Evolutionary conservation across 2,888 invertebrate species (phyloP).

Genomic region (Dasypogon diadema): DNA sequence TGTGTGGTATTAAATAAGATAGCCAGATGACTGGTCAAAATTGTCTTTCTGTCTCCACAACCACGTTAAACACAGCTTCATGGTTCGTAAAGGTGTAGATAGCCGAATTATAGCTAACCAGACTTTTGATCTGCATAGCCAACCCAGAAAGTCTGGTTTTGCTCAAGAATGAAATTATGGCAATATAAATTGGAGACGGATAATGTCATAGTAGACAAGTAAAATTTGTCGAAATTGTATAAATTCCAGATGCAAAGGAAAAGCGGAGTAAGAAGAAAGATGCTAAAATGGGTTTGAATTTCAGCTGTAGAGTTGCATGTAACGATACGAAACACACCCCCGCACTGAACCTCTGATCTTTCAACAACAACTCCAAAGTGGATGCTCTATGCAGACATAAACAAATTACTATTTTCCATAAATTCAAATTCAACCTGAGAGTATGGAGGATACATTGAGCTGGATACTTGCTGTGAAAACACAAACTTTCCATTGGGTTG

Average conservation of each 20-base stretch:
- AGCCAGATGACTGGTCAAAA: neutral
- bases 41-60: neutral
- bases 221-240: neutral
- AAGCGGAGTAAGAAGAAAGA: neutral
- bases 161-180: constrained; percentile 6
- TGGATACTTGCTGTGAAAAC: constrained; percentile 1
- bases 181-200: neutral
- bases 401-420: constrained; percentile 41
- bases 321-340: neutral
- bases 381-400: constrained; percentile 12
- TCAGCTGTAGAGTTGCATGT: neutral
- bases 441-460: neutral
- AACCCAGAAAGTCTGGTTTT: neutral
- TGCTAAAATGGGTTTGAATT: neutral
- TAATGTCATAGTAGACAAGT: neutral
- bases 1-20: neutral
- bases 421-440: constrained; percentile 25
- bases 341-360: neutral
- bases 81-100: neutral
- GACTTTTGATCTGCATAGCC: neutral
- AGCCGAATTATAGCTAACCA: neutral
- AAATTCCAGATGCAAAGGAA: neutral
- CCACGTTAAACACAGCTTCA: neutral
- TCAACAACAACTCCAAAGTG: neutral
- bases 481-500: neutral